Conservation (phyloP, 2,113 vertebrate genomes). For the Cisticola juncidis region DNA sequence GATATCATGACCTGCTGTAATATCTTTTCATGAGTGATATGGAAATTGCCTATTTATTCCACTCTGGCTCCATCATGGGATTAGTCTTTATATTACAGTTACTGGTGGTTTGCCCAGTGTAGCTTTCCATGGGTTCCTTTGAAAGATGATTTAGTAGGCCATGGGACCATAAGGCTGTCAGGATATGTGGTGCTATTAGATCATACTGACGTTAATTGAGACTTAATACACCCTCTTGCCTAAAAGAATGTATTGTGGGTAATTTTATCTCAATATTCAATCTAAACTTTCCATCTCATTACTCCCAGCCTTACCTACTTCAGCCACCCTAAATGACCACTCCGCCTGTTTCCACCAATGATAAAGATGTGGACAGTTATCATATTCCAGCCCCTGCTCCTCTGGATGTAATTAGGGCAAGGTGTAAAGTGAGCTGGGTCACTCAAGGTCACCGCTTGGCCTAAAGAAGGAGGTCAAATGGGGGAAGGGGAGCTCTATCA, state of each 20-base stretch:
- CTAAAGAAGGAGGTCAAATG: neutral
- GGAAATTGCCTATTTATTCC: constrained; percentile 1
- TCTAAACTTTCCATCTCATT: constrained; percentile 53
- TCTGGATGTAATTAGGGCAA: constrained; percentile 11
- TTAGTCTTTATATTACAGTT: neutral
- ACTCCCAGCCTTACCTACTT: neutral
- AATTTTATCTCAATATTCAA: constrained; percentile 42
- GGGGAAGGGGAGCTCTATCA: neutral
- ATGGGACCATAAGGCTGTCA: neutral
- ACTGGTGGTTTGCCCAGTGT: neutral
- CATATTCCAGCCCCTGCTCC: neutral
- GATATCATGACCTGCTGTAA: neutral
- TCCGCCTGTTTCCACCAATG: neutral
- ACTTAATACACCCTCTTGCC: constrained; percentile 5
- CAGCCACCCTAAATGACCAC: neutral
- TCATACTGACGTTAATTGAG: constrained; percentile 31
- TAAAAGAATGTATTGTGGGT: constrained; percentile 8
- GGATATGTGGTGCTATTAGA: neutral
- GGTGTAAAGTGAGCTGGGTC: constrained; percentile 14
- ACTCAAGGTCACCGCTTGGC: neutral
- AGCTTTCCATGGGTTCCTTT: neutral
- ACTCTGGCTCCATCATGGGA: neutral
- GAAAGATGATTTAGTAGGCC: neutral
- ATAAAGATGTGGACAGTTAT: neutral
- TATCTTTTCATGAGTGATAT: neutral